A percentile compares a stretch with the other conserved stretches of the same genome.
phyloP scores from a whole-genome alignment of 2,888 invertebrate species.

The Leptinotarsa haldemani region DNA sequence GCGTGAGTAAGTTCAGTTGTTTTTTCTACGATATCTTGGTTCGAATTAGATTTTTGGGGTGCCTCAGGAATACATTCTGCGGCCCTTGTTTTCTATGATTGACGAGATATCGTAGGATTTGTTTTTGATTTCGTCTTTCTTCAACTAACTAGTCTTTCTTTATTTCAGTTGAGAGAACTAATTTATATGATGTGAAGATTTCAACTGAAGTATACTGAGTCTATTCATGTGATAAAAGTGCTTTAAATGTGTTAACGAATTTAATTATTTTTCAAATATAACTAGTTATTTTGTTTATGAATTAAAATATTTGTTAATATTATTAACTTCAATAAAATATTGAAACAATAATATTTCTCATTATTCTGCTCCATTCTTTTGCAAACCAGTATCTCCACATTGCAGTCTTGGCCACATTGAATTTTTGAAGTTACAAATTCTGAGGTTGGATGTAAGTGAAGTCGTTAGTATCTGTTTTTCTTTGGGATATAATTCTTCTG shows the following conservation, averaged over 20 bases:
- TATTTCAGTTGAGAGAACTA: conserved; percentile 38
- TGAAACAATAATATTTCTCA: background rate
- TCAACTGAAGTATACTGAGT: background rate
- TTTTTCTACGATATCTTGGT: conserved; percentile 17
- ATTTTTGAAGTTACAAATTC: background rate
- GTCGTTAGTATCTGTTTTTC: too few species aligned
- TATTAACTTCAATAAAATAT: background rate
- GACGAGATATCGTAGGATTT: background rate
- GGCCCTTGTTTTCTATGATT: background rate
- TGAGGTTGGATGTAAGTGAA: background rate
- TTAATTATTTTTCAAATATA: background rate
- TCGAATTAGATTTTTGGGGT: background rate
- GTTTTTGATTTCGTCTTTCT: background rate
- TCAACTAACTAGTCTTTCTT: conserved; percentile 19
- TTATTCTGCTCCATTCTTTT: conserved; percentile 20
- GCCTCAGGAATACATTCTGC: background rate
- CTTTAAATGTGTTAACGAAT: background rate
- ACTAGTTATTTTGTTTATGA: conserved; percentile 3
- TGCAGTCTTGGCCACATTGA: background rate
- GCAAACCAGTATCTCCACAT: conserved; percentile 30
- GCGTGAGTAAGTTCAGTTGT: conserved; percentile 48
- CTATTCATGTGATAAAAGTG: conserved; percentile 2
- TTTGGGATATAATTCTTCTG: background rate
- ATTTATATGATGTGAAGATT: conserved; percentile 29
- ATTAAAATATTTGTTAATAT: background rate